A percentile compares a stretch with the other conserved stretches of the same genome.
Evolutionary conservation across 1,140 invertebrate species (phyloP).

Genomic region (Himalopsyche phryganea): DNA sequence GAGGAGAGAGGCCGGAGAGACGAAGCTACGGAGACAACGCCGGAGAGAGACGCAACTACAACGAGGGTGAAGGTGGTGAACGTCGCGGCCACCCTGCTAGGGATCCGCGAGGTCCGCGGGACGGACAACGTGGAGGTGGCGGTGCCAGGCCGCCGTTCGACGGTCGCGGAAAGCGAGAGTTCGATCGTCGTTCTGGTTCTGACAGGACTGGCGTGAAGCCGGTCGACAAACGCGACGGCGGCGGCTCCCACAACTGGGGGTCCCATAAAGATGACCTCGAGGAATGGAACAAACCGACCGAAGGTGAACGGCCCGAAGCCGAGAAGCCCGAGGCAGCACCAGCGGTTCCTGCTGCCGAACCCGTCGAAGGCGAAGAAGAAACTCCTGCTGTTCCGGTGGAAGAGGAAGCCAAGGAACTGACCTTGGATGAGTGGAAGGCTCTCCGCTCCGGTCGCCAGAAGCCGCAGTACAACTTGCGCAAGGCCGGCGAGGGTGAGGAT

Average conservation of each 20-base stretch:
- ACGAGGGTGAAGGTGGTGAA: conserved; percentile 43
- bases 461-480: conserved; percentile 84
- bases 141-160: conserved; percentile 53
- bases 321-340: conserved; percentile 54
- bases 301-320: conserved; percentile 48
- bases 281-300: conserved; percentile 57
- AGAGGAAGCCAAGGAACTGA: conserved; percentile 76
- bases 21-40: conserved; percentile 39
- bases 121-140: conserved; percentile 44
- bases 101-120: conserved; percentile 42
- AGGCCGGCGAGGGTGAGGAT: conserved; percentile 90
- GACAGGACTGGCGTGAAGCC: conserved; percentile 93
- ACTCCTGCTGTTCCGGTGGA: conserved; percentile 56
- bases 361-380: conserved; percentile 42
- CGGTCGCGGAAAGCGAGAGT: conserved; percentile 82
- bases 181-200: conserved; percentile 90
- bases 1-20: conserved; percentile 6
- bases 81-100: conserved; percentile 37
- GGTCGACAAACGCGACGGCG: conserved; percentile 90
- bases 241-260: conserved; percentile 94
- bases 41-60: conserved; percentile 60
- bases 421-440: conserved; percentile 87
- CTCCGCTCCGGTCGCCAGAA: conserved; percentile 68
- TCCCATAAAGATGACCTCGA: conserved; percentile 88
- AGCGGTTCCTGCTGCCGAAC: conserved; percentile 42